phyloP scores from a whole-genome alignment of 2,113 vertebrate species.

The Zosterops hypoxanthus region DNA sequence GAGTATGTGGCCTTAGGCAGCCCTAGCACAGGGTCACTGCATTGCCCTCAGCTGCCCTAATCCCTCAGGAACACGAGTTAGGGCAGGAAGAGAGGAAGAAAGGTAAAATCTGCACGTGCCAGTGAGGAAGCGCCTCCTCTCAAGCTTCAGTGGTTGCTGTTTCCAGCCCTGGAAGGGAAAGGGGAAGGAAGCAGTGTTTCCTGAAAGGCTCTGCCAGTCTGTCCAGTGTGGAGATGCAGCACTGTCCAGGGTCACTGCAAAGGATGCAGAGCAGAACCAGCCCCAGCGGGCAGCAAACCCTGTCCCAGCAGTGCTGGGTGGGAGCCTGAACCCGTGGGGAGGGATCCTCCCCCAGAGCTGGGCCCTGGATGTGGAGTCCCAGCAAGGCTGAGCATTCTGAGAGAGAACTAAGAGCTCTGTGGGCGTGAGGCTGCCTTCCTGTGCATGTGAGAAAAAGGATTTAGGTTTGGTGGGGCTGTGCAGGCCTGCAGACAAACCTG shows the following conservation, averaged over 20 bases:
- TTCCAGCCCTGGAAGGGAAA: not conserved
- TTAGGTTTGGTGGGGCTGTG: not conserved
- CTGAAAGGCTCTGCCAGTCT: not conserved
- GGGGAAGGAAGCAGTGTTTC: not conserved
- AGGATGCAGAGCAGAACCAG: not conserved
- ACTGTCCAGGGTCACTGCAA: not conserved
- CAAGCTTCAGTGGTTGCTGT: not conserved
- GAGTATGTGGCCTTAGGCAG: slow-evolving; percentile 81
- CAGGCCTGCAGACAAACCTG: not conserved
- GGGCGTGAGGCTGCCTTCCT: rapidly evolving
- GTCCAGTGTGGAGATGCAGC: not conserved
- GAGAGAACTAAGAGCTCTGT: not conserved
- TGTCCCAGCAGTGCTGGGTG: not conserved
- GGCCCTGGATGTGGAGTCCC: not conserved
- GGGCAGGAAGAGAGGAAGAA: not conserved
- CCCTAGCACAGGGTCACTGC: not conserved
- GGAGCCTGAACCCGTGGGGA: rapidly evolving
- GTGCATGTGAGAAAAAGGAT: not conserved
- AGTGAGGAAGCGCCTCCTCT: not conserved
- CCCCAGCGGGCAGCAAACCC: not conserved
- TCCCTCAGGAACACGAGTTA: not conserved
- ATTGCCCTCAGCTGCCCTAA: not conserved
- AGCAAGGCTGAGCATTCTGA: not conserved
- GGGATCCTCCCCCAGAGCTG: not conserved
- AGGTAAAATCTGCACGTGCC: not conserved